phyloP scores from a whole-genome alignment of 1,140 invertebrate species.

The Diplogasteroides magnus region DNA sequence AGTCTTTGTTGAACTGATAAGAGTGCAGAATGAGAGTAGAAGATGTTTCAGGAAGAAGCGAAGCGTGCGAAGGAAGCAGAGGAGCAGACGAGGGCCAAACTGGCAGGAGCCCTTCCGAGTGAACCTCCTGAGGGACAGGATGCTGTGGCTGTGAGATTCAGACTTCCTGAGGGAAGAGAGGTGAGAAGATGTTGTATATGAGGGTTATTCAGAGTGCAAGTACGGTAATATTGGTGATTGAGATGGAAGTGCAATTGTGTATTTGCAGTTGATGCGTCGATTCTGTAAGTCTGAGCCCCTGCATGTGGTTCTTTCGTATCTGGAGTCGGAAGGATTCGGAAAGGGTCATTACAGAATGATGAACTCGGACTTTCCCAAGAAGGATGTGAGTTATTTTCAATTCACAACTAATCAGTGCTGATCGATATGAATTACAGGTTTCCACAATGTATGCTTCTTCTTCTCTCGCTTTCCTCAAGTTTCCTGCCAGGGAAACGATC shows the following conservation, averaged over 20 bases:
- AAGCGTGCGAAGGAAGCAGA: conserved; percentile 15
- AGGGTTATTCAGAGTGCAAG: no score
- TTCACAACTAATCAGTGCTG: background rate
- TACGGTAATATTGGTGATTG: no score
- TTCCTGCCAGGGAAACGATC: conserved; percentile 21
- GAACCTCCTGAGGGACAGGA: conserved; percentile 12
- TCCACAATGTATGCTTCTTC: background rate
- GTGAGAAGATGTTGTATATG: background rate
- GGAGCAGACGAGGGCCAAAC: background rate
- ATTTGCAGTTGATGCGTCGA: conserved; percentile 21
- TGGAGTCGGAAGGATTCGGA: conserved; percentile 18
- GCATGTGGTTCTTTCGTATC: conserved; percentile 4
- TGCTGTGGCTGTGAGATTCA: conserved; percentile 14
- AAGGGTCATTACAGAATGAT: conserved; percentile 19
- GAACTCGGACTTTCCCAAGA: conserved; percentile 27
- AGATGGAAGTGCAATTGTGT: no score
- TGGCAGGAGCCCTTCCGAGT: conserved; percentile 12
- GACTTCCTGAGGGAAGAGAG: conserved; percentile 19
- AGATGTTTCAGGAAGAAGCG: no score
- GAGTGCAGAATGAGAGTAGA: no score
- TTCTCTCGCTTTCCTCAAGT: conserved; percentile 12
- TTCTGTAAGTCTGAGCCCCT: conserved; percentile 12
- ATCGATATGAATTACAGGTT: conserved; percentile 3
- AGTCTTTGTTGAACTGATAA: no score
- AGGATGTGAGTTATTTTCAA: conserved; percentile 18